Evolutionary conservation across 2,113 vertebrate species (phyloP).

Genomic region (Vireo altiloquus): DNA sequence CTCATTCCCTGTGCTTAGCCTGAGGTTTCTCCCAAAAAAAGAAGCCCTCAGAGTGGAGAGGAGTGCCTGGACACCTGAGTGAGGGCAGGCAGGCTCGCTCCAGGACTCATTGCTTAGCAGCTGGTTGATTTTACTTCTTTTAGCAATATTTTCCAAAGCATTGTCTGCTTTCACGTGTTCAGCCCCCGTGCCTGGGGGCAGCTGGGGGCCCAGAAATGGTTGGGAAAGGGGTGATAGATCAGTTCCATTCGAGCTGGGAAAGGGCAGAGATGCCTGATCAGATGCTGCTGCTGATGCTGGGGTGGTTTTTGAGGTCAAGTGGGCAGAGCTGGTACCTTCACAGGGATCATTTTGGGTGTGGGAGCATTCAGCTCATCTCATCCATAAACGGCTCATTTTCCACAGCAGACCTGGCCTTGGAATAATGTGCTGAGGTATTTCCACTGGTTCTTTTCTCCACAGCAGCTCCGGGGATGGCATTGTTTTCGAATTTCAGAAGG

Average conservation of each 20-base stretch:
- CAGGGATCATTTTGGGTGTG: background rate
- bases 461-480: rapidly evolving
- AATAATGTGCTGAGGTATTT: rapidly evolving
- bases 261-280: background rate
- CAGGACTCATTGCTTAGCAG: background rate
- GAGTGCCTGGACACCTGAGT: background rate
- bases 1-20: background rate
- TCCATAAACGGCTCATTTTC: background rate
- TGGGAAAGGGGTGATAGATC: background rate
- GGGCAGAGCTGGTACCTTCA: background rate
- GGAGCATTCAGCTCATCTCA: background rate
- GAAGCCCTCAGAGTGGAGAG: background rate
- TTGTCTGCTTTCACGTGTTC: background rate
- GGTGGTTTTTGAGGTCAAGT: background rate
- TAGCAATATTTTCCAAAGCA: background rate
- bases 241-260: background rate
- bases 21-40: background rate
- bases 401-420: background rate
- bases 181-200: rapidly evolving
- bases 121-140: background rate
- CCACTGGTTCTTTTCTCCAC: background rate
- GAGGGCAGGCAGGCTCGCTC: background rate
- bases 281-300: background rate
- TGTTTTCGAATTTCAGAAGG: too few relatives aligned
- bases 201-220: background rate